phyloP scores from a whole-genome alignment of 2,797 vertebrate genomes.

The Cossypha heuglini region DNA sequence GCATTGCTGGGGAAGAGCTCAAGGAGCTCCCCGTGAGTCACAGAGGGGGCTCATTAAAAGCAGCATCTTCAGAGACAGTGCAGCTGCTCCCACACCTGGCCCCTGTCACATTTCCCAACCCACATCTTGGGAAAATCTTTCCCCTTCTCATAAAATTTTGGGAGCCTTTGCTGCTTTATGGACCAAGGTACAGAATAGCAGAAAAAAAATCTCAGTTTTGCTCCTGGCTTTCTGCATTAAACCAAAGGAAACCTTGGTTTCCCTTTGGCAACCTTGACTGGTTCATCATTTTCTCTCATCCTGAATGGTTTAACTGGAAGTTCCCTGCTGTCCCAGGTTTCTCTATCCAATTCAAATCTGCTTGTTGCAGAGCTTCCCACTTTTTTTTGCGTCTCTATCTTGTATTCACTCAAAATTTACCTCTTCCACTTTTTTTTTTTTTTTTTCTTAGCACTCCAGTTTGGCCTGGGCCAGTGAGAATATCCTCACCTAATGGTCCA shows the following conservation, averaged over 20 bases:
- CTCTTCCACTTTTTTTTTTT: not conserved
- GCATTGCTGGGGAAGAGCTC: not conserved
- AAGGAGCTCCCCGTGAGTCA: rapidly evolving
- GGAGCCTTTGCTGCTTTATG: not conserved
- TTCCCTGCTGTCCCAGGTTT: not conserved
- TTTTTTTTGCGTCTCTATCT: not conserved
- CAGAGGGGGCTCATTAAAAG: rapidly evolving
- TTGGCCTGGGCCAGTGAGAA: not conserved
- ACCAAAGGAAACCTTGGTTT: not conserved
- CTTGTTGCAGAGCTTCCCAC: not conserved
- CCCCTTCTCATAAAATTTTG: not conserved
- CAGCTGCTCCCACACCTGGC: not conserved
- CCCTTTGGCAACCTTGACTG: rapidly evolving
- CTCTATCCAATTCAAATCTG: not conserved
- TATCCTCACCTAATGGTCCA: not conserved
- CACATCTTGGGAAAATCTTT: not conserved
- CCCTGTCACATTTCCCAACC: not conserved
- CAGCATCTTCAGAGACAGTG: rapidly evolving
- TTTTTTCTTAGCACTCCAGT: not conserved
- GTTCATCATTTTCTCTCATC: not conserved
- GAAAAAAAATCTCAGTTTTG: not conserved
- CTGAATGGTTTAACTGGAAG: not conserved
- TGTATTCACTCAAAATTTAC: not conserved
- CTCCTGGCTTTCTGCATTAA: not conserved
- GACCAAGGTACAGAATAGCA: not conserved